phyloP scores from a whole-genome alignment of 1,140 invertebrate species.

The Apis laboriosa region DNA sequence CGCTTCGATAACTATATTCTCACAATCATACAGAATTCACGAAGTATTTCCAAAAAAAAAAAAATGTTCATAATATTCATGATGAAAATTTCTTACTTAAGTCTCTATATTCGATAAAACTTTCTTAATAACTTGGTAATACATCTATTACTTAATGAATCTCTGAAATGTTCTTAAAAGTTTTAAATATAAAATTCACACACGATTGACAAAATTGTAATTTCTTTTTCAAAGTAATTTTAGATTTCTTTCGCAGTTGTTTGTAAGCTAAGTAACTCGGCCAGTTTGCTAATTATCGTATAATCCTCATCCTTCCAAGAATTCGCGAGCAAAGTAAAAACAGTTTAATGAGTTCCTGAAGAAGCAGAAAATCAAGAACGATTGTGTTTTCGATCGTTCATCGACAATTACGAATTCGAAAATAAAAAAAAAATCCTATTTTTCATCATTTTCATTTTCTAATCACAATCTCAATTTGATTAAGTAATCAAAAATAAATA shows the following conservation, averaged over 20 bases:
- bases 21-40: too few relatives aligned
- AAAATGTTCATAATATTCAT: too few relatives aligned
- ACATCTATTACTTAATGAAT: too few relatives aligned
- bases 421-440: background rate
- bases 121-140: background rate
- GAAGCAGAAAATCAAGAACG: slow-evolving; percentile 44
- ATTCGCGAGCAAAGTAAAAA: slow-evolving; percentile 29
- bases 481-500: too few relatives aligned
- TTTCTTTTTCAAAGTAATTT: slow-evolving; percentile 18
- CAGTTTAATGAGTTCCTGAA: slow-evolving; percentile 20
- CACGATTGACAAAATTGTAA: background rate
- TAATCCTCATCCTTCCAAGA: slow-evolving; percentile 33
- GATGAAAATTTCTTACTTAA: too few relatives aligned
- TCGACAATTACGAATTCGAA: background rate
- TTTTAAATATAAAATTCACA: background rate
- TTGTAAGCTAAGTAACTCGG: slow-evolving; percentile 3
- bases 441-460: accelerated
- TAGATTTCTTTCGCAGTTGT: slow-evolving; percentile 2
- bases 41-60: too few relatives aligned
- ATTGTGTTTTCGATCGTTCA: slow-evolving; percentile 25
- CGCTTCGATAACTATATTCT: too few relatives aligned
- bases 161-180: too few relatives aligned
- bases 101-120: background rate
- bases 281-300: slow-evolving; percentile 39
- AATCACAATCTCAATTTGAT: too few relatives aligned